A percentile compares a stretch with the other conserved stretches of the same genome.
phyloP scores from a whole-genome alignment of 2,113 vertebrate genomes.

The Puma concolor region DNA sequence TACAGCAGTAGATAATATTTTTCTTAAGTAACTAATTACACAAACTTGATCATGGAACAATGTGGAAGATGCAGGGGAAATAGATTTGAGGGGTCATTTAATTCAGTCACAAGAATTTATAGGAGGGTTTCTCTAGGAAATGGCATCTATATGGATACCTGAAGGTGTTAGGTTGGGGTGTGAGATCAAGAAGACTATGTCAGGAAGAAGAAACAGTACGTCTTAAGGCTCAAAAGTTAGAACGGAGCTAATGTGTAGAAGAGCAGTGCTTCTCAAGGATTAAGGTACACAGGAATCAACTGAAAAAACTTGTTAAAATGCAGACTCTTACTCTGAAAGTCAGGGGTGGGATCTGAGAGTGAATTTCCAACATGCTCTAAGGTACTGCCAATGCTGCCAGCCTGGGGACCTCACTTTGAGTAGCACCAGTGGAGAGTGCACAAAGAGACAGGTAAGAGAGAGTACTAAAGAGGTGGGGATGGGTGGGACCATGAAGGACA shows the following conservation, averaged over 20 bases:
- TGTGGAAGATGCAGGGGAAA: not conserved
- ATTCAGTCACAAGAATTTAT: not conserved
- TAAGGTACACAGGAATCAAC: not conserved
- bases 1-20: not conserved
- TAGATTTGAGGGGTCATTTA: not conserved
- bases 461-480: not conserved
- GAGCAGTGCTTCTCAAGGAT: not conserved
- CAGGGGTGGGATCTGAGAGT: not conserved
- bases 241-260: not conserved
- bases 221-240: not conserved
- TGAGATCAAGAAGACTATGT: not conserved
- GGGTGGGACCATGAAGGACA: not conserved
- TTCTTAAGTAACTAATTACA: constrained; percentile 27
- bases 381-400: not conserved
- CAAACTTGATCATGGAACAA: not conserved
- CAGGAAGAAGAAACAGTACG: not conserved
- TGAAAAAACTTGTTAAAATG: not conserved
- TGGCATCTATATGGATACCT: not conserved
- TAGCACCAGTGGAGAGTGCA: not conserved
- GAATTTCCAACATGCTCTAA: not conserved
- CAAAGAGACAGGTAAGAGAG: not conserved
- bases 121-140: not conserved
- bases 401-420: not conserved
- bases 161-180: not conserved
- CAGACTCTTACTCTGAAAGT: not conserved